These are phyloP conservation scores for Parauchenoglanis punctatus DNA, from an alignment of 2,797 vertebrate species.

Conservation along the genomic window DNA sequence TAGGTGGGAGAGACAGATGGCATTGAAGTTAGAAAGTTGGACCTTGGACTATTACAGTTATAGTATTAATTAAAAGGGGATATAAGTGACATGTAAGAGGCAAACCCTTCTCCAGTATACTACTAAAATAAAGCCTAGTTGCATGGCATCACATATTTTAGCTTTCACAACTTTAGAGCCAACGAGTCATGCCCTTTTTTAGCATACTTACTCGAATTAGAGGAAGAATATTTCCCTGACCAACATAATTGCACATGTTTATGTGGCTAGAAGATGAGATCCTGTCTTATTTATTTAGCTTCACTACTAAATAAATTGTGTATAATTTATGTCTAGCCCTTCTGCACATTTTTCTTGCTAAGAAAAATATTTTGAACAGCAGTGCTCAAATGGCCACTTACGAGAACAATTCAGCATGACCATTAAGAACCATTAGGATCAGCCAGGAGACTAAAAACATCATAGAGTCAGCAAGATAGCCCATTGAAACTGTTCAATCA, in stretches of 20 bases:
- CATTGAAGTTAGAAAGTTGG: background rate
- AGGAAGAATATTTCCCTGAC: background rate
- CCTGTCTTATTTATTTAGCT: background rate
- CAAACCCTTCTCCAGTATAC: background rate
- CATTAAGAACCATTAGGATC: constrained; percentile 14
- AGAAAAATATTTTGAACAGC: constrained; percentile 4
- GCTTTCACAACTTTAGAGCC: background rate
- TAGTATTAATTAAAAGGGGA: background rate
- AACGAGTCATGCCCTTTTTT: background rate
- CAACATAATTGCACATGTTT: background rate
- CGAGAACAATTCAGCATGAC: constrained; percentile 4
- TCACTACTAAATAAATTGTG: background rate
- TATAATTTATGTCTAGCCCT: background rate
- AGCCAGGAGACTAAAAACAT: constrained; percentile 11
- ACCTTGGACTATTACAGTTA: background rate
- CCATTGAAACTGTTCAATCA: background rate
- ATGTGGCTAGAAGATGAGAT: background rate
- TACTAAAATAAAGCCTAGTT: background rate
- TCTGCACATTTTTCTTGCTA: background rate
- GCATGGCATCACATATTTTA: background rate
- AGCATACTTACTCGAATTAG: background rate
- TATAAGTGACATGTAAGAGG: background rate
- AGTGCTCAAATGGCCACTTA: constrained; percentile 9
- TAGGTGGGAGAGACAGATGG: background rate
- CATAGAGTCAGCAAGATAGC: background rate